Percentiles rank a stretch among this genome's conserved stretches.
Conservation (phyloP, 2,797 vertebrate genomes). For the Alauda arvensis region DNA sequence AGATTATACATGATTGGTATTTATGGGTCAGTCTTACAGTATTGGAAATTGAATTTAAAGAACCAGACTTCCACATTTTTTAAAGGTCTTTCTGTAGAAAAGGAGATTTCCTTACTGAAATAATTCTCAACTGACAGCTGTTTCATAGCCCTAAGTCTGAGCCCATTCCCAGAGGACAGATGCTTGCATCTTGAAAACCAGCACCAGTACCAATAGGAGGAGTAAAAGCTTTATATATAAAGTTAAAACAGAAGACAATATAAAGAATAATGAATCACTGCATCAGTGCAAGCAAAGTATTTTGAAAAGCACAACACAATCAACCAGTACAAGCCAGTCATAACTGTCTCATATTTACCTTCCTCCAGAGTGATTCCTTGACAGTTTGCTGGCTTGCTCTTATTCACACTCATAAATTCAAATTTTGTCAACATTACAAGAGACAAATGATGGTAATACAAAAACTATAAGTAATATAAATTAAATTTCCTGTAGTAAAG, state of each 20-base stretch:
- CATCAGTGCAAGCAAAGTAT: not conserved
- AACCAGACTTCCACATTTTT: not conserved
- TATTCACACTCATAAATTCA: not conserved
- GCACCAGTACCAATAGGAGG: not conserved
- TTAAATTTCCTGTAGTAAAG: not conserved
- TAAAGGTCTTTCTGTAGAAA: not conserved
- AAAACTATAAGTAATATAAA: not conserved
- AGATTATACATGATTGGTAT: slow-evolving; percentile 19
- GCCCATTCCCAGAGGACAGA: not conserved
- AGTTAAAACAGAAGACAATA: not conserved
- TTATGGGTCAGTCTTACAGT: not conserved
- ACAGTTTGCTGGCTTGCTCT: not conserved
- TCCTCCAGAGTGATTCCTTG: not conserved
- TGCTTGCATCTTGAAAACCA: not conserved
- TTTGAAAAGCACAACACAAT: not conserved
- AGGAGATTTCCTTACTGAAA: not conserved
- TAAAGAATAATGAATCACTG: not conserved
- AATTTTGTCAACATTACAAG: not conserved
- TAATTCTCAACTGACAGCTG: not conserved
- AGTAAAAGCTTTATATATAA: not conserved
- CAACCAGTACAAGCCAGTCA: not conserved
- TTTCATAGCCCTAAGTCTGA: not conserved
- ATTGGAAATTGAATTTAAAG: slow-evolving; percentile 26
- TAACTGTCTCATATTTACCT: not conserved
- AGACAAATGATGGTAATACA: not conserved